Evolutionary conservation across 2,113 vertebrate genomes (phyloP).

Genomic region (Centropus bengalensis): DNA sequence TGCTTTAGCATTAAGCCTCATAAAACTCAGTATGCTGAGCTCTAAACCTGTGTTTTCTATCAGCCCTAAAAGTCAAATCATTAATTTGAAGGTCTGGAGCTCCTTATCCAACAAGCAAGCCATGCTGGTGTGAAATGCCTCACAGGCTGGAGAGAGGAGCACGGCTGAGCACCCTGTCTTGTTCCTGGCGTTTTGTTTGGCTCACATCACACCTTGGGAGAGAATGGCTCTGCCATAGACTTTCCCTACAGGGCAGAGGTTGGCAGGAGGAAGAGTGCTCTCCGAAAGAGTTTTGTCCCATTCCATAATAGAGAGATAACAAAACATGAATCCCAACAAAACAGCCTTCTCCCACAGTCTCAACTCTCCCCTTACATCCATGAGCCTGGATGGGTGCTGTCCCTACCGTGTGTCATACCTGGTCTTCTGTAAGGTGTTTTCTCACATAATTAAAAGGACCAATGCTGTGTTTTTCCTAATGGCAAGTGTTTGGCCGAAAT

Average conservation of each 20-base stretch:
- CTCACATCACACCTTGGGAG: background rate
- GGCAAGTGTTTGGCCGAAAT: rapidly evolving
- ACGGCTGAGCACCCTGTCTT: background rate
- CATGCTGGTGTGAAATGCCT: background rate
- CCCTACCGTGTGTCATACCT: rapidly evolving
- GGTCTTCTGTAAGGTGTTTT: background rate
- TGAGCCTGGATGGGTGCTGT: background rate
- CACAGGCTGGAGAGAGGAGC: background rate
- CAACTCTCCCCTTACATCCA: background rate
- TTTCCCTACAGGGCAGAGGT: background rate
- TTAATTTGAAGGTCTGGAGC: conserved; percentile 18
- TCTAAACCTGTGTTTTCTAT: conserved; percentile 9
- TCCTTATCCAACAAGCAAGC: conserved; percentile 12
- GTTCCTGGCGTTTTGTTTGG: background rate
- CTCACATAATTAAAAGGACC: background rate
- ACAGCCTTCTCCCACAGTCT: background rate
- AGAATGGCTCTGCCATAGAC: background rate
- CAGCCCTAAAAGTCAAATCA: conserved; percentile 29
- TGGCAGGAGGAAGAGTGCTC: background rate
- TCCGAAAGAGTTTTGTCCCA: background rate
- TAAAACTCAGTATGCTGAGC: background rate
- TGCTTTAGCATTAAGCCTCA: background rate
- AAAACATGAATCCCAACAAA: background rate
- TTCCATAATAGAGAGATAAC: rapidly evolving
- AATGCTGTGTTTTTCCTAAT: background rate